Base-by-base conservation (phyloP, 2,888 invertebrate genomes). In the Schrankia costaestrigalis region DNA sequence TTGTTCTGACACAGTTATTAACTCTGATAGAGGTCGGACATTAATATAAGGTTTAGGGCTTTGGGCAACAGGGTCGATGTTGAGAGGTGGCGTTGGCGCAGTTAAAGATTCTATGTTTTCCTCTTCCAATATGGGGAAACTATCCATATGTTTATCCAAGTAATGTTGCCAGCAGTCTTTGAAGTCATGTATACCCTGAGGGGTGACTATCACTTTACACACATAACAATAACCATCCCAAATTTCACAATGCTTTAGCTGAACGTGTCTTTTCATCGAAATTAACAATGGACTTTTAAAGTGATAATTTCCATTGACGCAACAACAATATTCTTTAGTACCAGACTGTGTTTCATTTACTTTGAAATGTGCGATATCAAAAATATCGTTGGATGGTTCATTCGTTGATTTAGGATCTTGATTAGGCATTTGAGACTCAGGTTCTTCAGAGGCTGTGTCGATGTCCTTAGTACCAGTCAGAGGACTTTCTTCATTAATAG, bases 201-300 rank as follows among this genome's bases (percentile, higher is more conserved):
- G 58, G 11, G 75, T 81, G 1, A 84, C 80, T 11, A 85, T 82
- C 1, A 84, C 76, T 55, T 85, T 79, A 46, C 91, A 91, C 7
- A 83, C 48, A 29, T 56, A 70, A 55, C 91, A 91, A 51, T 79
- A 88, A 1, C 91, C 91, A 41, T 88, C 86, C 91, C 91, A 91
- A 11, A 60, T 64, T 14, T 89, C 81, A 2, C 52, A 45, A 42
- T 87, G 87, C 45, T 80, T 83, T 0, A 56, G 37, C 54, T 85
- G 82, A 1, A 84, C 71, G 39, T 86, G 86, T 55, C 80, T 84
- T 45, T 85, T 87, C 51, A 87, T 71, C 2, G 85, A 85, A 55
- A 87, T 87, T 17, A 84, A 48, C 11, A 86, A 68, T 3, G 71
- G 52, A 0, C 81, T 83, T 49, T 70, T 73, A 12, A 89, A 87